phyloP scores from a whole-genome alignment of 2,797 vertebrate species.

The Trematomus bernacchii region DNA sequence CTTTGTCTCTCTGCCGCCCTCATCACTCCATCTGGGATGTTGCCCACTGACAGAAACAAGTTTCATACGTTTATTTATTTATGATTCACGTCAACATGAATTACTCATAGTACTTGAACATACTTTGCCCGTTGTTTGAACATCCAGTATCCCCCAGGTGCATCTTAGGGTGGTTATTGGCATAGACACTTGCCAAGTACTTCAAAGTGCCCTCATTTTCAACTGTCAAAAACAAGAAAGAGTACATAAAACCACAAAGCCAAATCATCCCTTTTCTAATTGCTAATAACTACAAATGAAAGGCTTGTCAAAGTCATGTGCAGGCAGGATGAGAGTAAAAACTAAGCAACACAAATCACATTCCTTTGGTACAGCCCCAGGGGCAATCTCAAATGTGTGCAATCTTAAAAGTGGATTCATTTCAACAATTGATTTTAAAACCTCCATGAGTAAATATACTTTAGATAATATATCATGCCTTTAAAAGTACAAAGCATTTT shows the following conservation, averaged over 20 bases:
- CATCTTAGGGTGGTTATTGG: constrained; percentile 95
- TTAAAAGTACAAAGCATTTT: neutral
- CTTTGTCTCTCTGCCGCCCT: constrained; percentile 94
- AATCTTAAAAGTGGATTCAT: neutral
- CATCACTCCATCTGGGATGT: constrained; percentile 92
- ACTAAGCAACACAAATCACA: neutral
- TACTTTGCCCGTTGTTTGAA: constrained; percentile 87
- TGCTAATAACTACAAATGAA: neutral
- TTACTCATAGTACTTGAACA: constrained; percentile 27
- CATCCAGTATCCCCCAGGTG: constrained; percentile 92
- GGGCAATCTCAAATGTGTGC: too few relatives aligned
- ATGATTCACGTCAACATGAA: neutral
- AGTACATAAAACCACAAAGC: neutral
- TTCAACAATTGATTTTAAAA: neutral
- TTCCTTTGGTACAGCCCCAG: neutral
- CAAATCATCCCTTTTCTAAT: neutral
- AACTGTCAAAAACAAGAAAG: constrained; percentile 80
- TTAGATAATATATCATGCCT: neutral
- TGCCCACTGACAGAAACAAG: constrained; percentile 83
- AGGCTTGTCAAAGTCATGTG: neutral
- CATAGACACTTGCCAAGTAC: constrained; percentile 94
- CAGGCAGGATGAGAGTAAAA: constrained; percentile 11
- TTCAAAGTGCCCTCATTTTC: constrained; percentile 95
- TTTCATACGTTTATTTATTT: neutral
- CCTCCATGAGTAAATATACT: neutral